These are phyloP conservation scores for Epinephelus cyanopodus DNA, from an alignment of 2,113 vertebrate genomes.

Conservation along the genomic window DNA sequence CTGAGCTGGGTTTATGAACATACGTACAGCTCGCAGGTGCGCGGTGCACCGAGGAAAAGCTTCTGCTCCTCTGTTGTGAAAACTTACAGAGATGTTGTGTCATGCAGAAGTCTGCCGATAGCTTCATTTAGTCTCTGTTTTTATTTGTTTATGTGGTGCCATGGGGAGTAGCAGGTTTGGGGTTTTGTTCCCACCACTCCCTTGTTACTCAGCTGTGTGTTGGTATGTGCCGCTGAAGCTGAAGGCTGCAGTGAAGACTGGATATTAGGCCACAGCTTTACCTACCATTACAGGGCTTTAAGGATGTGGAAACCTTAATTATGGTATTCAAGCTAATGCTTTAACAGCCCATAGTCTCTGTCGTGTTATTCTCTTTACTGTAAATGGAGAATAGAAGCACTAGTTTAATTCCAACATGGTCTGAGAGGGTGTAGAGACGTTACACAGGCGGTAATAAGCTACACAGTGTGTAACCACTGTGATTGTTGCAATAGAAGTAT, in stretches of 20 bases:
- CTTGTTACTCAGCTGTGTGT: slow-evolving; percentile 47
- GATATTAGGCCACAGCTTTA: slow-evolving; percentile 61
- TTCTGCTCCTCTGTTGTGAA: slow-evolving; percentile 14
- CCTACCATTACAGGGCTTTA: slow-evolving; percentile 72
- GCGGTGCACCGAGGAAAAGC: not conserved
- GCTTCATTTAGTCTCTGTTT: slow-evolving; percentile 17
- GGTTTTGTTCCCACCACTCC: slow-evolving; percentile 61
- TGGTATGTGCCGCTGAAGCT: slow-evolving; percentile 46
- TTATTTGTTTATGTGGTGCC: slow-evolving; percentile 38
- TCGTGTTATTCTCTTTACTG: slow-evolving; percentile 57
- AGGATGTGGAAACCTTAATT: slow-evolving; percentile 73
- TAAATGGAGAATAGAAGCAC: slow-evolving; percentile 55
- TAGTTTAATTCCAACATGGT: slow-evolving; percentile 48
- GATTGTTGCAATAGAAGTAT: slow-evolving; percentile 27
- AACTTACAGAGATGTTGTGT: slow-evolving; percentile 22
- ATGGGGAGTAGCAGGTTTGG: slow-evolving; percentile 22
- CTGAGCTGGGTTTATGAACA: not conserved
- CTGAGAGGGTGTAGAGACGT: slow-evolving; percentile 24
- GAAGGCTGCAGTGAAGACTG: slow-evolving; percentile 50
- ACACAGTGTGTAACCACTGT: slow-evolving; percentile 27
- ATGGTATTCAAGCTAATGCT: slow-evolving; percentile 69
- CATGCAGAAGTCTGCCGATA: not conserved
- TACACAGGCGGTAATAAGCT: slow-evolving; percentile 20
- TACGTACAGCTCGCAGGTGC: slow-evolving; percentile 16
- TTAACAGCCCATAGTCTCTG: slow-evolving; percentile 59